Base-by-base conservation (phyloP, 2,797 vertebrate genomes). In the Clarias laeviceps region DNA sequence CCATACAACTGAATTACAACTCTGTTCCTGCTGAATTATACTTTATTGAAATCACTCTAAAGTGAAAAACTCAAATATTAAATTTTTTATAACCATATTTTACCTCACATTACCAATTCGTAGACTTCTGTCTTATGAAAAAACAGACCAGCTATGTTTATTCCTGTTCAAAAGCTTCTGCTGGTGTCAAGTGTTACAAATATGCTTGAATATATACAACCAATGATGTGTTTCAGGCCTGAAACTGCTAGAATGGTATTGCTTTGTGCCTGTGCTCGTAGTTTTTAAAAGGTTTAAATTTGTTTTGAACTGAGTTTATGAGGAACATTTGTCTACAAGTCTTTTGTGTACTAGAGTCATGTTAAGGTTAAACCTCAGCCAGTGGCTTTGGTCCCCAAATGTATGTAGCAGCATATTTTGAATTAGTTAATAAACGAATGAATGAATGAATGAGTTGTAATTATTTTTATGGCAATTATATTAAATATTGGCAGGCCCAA, bases 181-280 rank as follows among this genome's bases (percentile, higher is more conserved):
- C 73, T 56, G 62, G 80, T 76, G 74, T 87, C 80, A 82, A 85
- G 85, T 87, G 83, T 59, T 83, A 73, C 74, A 84, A 85, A 77
- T 85, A 83, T 83, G 54, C 85, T 82, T 84, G 80, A 86, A 83
- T 83, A 79, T 83, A 79, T 37, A 79, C 80, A 82, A 83, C 79
- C 84, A 88, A 86, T 87, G 80, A 87, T 76, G 85, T 82, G 66
- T 85, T 27, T 82, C 32, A 84, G 61, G 80, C 64, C 73, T 54
- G 80, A 54, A 14, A 54, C 50, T 66, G 65, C 29, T 82, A 34
- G 62, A 32, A 68, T 68, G 45, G 72, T 50, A 37, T 40, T 34
- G 40, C 15, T n/a, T 45, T 50, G 17, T 29, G 29, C 27, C 24
- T 20, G 29, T 32, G 3, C 54, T 4, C 1, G n/a, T 32, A 54